Evolutionary conservation across 2,888 invertebrate species (phyloP).

Genomic region (Heteromurus nitidus): DNA sequence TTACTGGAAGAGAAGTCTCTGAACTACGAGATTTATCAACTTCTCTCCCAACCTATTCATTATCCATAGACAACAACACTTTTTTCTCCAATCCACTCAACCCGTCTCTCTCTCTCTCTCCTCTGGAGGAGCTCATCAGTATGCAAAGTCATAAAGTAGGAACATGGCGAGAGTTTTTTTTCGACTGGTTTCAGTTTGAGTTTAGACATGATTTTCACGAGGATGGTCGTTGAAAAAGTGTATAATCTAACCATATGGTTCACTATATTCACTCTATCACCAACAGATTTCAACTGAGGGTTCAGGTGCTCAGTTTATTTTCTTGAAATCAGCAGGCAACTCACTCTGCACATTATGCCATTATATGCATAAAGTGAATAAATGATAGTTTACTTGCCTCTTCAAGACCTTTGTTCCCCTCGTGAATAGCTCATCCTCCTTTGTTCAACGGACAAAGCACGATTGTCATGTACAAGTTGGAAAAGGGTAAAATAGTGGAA

Average conservation of each 20-base stretch:
- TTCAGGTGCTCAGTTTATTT: too few species aligned
- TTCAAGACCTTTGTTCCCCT: background rate
- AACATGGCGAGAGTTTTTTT: constrained; percentile 42
- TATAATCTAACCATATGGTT: too few species aligned
- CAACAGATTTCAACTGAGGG: too few species aligned
- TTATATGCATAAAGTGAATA: too few species aligned
- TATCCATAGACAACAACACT: constrained; percentile 17
- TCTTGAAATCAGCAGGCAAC: too few species aligned
- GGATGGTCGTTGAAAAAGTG: too few species aligned
- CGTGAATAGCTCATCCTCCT: background rate
- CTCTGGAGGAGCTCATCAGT: constrained; percentile 37
- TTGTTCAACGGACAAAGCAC: background rate
- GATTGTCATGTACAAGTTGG: too few species aligned
- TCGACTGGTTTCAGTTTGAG: too few species aligned
- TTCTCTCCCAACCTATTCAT: constrained; percentile 26
- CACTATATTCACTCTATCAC: too few species aligned
- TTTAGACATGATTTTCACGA: too few species aligned
- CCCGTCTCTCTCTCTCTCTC: background rate
- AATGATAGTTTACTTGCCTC: background rate
- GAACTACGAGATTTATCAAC: background rate
- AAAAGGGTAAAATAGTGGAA: background rate
- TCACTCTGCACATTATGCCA: too few species aligned
- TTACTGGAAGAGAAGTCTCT: constrained; percentile 31
- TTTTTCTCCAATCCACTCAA: background rate
- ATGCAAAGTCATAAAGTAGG: constrained; percentile 57